Evolutionary conservation across 2,888 invertebrate genomes (phyloP), one percentile per base, ranked within the genome.

Genomic region (Agriotes lineatus): DNA sequence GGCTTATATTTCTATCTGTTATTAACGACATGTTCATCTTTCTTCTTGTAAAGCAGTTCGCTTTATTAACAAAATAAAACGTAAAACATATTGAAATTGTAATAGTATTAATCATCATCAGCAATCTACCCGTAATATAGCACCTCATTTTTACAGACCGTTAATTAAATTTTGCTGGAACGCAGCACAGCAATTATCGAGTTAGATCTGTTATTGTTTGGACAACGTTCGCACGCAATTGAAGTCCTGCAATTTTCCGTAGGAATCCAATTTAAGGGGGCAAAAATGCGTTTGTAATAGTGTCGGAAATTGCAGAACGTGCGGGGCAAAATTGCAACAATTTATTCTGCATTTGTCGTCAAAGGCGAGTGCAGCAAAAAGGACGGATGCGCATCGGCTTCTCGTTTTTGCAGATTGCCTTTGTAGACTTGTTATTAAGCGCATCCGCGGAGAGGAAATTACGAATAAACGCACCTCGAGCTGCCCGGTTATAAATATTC

Each of bases 281-380:
- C n/a, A 52, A 52, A 52, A 52, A 52, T 52, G 12, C 4, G 19
- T 37, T 37, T 37, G 50, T 50, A 50, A 30, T 14, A 9, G 18
- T 20, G 30, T 0, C 9, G 19, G 35, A 35, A 19, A 37, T 56
- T 56, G 35, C 35, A n/a, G n/a, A 6, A 12, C 14, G 18, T 20
- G 7, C 20, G 56, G 37, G 18, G 35, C 20, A 12, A 37, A 56
- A 56, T 56, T 56, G 37, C 56, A 56, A 56, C 56, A 35, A 56
- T 56, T 56, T 56, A 35, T 56, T 37, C 19, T 35, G 56, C 56
- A 56, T 56, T 56, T 56, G 37, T 56, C 56, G 35, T 33, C 4
- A 33, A 37, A 37, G 19, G 10, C 25, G 16, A 9, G 19, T 6
- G 30, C 25, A 18, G 7, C 37, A 56, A 56, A 56, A 56, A 35